Base-by-base conservation (phyloP, 2,113 vertebrate genomes). In the Myotis yumanensis region DNA sequence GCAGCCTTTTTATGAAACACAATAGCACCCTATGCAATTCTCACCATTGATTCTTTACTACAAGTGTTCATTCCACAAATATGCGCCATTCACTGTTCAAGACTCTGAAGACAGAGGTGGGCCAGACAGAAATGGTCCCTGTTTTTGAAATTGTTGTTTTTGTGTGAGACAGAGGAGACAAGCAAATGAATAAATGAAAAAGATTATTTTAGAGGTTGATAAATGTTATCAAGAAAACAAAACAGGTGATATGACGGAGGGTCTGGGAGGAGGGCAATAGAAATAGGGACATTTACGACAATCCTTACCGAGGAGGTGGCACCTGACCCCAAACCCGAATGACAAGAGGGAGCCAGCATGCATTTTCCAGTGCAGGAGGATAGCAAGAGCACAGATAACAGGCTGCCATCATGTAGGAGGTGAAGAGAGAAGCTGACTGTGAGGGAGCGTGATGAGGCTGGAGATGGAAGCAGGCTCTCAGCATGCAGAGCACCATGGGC, bases 71-170 rank as follows among this genome's bases (percentile, higher is more conserved):
- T 92, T 88, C 66, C 92, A 54, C 11, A 95, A 64, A 66, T 43
- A 43, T 0, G 11, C 25, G n/a, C 28, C 73, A 66, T 76, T 86
- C 48, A 35, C 32, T 66, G 2, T 59, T 86, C 25, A 25, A 40
- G 40, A 82, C 32, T 93, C 81, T 89, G 91, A 40, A 91, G 86
- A 89, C 8, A 51, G 84, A 90, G 18, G 20, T 5, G 9, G 20
- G 30, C 17, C 54, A 40, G 68, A 51, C 22, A 71, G 40, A 92
- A 59, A 76, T 40, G 22, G 48, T 82, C 37, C 72, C 80, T 79
- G 94, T 73, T 77, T 95, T 92, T 25, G 16, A 32, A 69, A 51
- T 16, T 17, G 92, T 62, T 52, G 76, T 92, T 92, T 62, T 66
- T 54, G 22, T 35, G 30, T 35, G 46, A 93, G 54, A 85, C 8